A percentile compares a stretch with the other conserved stretches of the same genome.
phyloP scores from a whole-genome alignment of 2,888 invertebrate species.

The Limnephilus lunatus region DNA sequence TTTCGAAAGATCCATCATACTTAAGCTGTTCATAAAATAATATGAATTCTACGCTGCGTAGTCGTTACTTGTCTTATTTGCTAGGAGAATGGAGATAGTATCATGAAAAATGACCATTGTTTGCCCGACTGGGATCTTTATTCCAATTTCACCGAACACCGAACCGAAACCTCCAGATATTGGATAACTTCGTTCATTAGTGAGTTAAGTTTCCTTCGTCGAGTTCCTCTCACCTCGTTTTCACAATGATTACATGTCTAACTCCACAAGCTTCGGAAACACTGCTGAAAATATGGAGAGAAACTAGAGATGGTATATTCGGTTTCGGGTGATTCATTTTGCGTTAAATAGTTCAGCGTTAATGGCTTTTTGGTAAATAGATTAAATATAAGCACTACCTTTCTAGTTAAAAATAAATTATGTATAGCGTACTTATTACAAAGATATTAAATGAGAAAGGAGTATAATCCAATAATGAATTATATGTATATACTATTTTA shows the following conservation, averaged over 20 bases:
- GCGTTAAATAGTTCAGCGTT: not conserved
- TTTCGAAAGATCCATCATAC: not conserved
- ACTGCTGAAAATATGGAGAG: not conserved
- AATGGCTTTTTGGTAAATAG: not conserved
- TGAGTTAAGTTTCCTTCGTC: not conserved
- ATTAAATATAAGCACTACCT: no score
- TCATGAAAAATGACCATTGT: not conserved
- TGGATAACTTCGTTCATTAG: slow-evolving; percentile 2
- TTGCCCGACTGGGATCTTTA: not conserved
- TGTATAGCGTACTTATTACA: no score
- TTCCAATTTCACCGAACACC: not conserved
- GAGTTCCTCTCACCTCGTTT: slow-evolving; percentile 7
- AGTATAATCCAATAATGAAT: no score
- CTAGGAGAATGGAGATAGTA: not conserved
- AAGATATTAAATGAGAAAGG: no score
- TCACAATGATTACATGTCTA: not conserved
- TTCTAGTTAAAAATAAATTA: no score
- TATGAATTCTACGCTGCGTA: not conserved
- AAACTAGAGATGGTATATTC: not conserved
- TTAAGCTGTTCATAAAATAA: not conserved
- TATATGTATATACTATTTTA: no score
- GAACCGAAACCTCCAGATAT: not conserved
- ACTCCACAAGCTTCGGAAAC: not conserved
- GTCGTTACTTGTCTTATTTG: not conserved
- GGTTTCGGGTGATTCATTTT: not conserved